Conservation (phyloP, 2,888 invertebrate species). For the Helleia helle region DNA sequence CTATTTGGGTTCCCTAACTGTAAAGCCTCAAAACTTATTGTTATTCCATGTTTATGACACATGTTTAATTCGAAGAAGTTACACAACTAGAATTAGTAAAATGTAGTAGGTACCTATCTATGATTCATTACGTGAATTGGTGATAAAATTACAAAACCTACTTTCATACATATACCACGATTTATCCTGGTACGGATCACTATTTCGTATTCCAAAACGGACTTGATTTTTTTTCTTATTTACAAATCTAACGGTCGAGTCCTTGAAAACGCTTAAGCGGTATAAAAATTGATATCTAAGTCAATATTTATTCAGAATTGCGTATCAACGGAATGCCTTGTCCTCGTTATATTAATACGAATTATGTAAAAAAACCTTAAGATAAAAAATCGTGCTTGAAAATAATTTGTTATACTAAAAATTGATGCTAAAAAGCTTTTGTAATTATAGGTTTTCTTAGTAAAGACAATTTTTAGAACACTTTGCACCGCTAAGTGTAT, state of each 20-base stretch:
- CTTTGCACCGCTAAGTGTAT: constrained; percentile 61
- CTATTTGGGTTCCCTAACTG: no score
- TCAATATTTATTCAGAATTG: constrained; percentile 45
- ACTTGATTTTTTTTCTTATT: constrained; percentile 37
- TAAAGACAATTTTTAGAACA: constrained; percentile 60
- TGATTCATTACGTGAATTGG: no score
- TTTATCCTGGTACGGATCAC: no score
- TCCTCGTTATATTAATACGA: constrained; percentile 17
- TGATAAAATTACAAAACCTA: no score
- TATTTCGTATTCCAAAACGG: constrained; percentile 18
- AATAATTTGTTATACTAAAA: no score
- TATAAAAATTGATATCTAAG: constrained; percentile 24
- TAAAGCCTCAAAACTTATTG: no score
- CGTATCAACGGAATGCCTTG: constrained; percentile 41
- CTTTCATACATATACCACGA: no score
- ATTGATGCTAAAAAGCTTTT: no score
- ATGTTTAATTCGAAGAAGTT: no score
- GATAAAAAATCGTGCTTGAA: background rate
- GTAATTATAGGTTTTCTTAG: constrained; percentile 55
- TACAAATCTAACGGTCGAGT: constrained; percentile 45
- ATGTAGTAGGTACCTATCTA: no score
- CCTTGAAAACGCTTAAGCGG: constrained; percentile 47
- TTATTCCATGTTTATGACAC: no score
- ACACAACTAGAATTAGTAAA: no score
- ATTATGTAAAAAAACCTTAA: background rate